Conservation (phyloP, 1,140 invertebrate species). For the Eufriesea mexicana region DNA sequence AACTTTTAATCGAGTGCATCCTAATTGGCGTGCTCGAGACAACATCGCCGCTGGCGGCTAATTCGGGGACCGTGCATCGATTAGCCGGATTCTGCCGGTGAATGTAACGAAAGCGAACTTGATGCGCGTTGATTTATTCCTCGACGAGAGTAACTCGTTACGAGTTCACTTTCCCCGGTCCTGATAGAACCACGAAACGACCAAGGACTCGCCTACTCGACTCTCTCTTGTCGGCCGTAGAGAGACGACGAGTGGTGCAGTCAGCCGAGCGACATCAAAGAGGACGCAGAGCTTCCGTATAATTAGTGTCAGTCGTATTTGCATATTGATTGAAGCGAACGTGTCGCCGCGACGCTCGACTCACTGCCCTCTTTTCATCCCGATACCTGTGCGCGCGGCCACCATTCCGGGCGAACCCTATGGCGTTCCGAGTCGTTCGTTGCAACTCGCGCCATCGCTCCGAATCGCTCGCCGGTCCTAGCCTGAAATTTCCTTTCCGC, state of each 20-base stretch:
- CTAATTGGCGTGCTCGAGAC: slow-evolving; percentile 48
- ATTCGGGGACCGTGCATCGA: slow-evolving; percentile 50
- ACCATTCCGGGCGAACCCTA: neutral
- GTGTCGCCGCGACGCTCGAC: slow-evolving; percentile 71
- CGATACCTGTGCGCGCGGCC: slow-evolving; percentile 49
- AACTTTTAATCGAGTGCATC: slow-evolving; percentile 54
- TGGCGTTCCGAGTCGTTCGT: too few relatives aligned
- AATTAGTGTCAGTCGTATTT: slow-evolving; percentile 82
- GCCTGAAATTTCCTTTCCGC: too few relatives aligned
- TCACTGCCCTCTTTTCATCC: slow-evolving; percentile 71
- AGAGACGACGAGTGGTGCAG: slow-evolving; percentile 55
- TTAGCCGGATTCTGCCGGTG: slow-evolving; percentile 46
- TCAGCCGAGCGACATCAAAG: slow-evolving; percentile 78
- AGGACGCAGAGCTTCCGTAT: slow-evolving; percentile 79
- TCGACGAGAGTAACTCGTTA: slow-evolving; percentile 65
- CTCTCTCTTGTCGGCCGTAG: neutral
- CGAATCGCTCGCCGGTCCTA: too few relatives aligned
- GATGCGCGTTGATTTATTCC: slow-evolving; percentile 66
- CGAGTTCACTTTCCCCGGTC: slow-evolving; percentile 65
- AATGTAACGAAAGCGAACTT: slow-evolving; percentile 68
- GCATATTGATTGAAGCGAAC: slow-evolving; percentile 81
- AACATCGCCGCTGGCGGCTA: slow-evolving; percentile 42
- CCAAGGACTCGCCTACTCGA: slow-evolving; percentile 60
- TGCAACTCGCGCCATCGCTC: too few relatives aligned
- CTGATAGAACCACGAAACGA: slow-evolving; percentile 63